Percentiles rank a stretch among this genome's conserved stretches.
These are phyloP conservation scores for Phyllostomus discolor DNA, from an alignment of 2,113 vertebrate genomes.

Conservation along the genomic window DNA sequence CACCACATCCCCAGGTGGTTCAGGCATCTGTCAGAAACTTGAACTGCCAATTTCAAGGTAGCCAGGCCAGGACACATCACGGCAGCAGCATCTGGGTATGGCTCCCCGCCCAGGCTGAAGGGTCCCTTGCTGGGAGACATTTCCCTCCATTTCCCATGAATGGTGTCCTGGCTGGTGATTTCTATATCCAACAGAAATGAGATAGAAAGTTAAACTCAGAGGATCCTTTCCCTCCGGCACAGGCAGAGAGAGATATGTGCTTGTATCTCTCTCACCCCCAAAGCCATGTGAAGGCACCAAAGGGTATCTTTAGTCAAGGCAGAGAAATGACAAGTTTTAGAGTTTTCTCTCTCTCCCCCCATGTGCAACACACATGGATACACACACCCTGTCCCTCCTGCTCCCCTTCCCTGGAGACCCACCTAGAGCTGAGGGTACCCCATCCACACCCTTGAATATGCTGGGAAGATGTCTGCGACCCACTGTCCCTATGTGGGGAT, in stretches of 20 bases:
- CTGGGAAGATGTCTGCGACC: neutral
- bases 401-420: too few relatives aligned
- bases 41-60: slow-evolving; percentile 42
- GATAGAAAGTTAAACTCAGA: slow-evolving; percentile 68
- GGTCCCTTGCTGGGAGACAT: slow-evolving; percentile 58
- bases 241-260: slow-evolving; percentile 38
- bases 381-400: neutral
- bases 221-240: slow-evolving; percentile 44
- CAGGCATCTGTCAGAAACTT: neutral
- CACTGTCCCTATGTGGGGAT: neutral
- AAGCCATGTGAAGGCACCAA: neutral
- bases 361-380: fast-evolving
- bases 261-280: fast-evolving
- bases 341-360: too few relatives aligned
- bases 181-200: slow-evolving; percentile 64
- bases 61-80: neutral
- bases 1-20: fast-evolving
- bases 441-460: neutral
- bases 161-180: slow-evolving; percentile 55
- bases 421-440: neutral
- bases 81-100: slow-evolving; percentile 22
- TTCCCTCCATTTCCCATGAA: slow-evolving; percentile 65
- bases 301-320: neutral
- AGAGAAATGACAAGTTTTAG: neutral
- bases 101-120: slow-evolving; percentile 51